Conservation (phyloP, 2,113 vertebrate genomes). For the Vulpes lagopus region DNA sequence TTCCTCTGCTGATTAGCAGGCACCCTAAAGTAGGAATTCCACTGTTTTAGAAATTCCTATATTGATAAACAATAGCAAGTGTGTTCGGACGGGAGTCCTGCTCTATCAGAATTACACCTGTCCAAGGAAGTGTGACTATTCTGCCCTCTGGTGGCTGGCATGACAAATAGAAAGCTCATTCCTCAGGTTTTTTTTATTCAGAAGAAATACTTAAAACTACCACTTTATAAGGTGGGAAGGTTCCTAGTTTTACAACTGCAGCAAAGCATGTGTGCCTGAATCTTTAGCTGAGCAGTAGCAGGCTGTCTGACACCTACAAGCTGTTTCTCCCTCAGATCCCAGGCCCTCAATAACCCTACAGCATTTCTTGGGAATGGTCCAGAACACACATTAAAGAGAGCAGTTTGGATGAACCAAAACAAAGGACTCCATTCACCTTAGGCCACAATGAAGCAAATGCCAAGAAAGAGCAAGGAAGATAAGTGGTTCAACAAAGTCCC, state of each 20-base stretch:
- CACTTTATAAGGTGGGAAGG: slow-evolving; percentile 57
- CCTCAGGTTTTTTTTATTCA: slow-evolving; percentile 32
- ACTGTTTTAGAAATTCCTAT: slow-evolving; percentile 28
- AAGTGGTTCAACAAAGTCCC: slow-evolving; percentile 28
- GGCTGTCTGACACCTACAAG: slow-evolving; percentile 62
- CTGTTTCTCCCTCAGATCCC: slow-evolving; percentile 27
- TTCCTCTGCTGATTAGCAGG: background rate
- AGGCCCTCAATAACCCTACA: slow-evolving; percentile 15
- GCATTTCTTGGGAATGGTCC: slow-evolving; percentile 58
- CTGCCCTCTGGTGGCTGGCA: slow-evolving; percentile 52
- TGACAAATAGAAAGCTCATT: slow-evolving; percentile 28
- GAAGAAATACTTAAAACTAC: slow-evolving; percentile 47
- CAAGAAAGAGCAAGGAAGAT: slow-evolving; percentile 37
- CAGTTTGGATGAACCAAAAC: slow-evolving; percentile 57
- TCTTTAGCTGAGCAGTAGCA: slow-evolving; percentile 23
- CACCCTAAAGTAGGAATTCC: background rate
- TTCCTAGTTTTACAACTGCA: slow-evolving; percentile 45
- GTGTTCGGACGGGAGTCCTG: background rate
- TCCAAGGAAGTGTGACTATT: slow-evolving; percentile 47
- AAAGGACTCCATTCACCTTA: slow-evolving; percentile 63
- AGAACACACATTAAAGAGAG: slow-evolving; percentile 63
- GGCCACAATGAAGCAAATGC: slow-evolving; percentile 30
- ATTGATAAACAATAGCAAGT: slow-evolving; percentile 38
- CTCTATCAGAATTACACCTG: slow-evolving; percentile 23
- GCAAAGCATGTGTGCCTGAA: background rate